Conservation (phyloP, 2,797 vertebrate species). For the Merluccius polli region DNA sequence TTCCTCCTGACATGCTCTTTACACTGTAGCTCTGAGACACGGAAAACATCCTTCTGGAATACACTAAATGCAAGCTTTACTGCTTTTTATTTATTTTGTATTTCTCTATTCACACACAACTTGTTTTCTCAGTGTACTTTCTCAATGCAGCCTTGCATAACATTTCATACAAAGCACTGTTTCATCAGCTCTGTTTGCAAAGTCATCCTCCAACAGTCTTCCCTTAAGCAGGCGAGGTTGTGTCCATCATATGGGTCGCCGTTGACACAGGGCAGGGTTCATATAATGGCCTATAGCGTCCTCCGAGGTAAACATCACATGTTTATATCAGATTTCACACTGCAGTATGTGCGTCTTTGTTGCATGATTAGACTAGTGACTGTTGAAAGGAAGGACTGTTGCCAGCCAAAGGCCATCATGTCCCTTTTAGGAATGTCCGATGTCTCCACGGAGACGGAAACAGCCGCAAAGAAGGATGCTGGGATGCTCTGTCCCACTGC, state of each 20-base stretch:
- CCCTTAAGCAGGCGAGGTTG: background rate
- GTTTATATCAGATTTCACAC: background rate
- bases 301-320: slow-evolving; percentile 1
- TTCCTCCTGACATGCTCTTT: too few relatives aligned
- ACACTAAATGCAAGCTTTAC: background rate
- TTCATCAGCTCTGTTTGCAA: background rate
- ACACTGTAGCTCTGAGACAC: too few relatives aligned
- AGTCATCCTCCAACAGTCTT: background rate
- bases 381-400: background rate
- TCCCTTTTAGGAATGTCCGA: slow-evolving; percentile 17
- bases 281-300: background rate
- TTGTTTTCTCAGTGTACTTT: background rate
- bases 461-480: slow-evolving; percentile 23
- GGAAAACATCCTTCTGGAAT: too few relatives aligned
- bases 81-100: background rate
- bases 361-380: background rate
- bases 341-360: background rate
- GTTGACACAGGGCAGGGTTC: background rate
- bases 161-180: background rate
- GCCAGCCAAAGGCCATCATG: slow-evolving; percentile 3
- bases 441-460: slow-evolving; percentile 15
- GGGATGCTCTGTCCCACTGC: slow-evolving; percentile 41
- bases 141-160: background rate
- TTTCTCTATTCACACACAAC: background rate
- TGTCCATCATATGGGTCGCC: background rate